phyloP scores from a whole-genome alignment of 2,113 vertebrate species.

The Casuarius casuarius region DNA sequence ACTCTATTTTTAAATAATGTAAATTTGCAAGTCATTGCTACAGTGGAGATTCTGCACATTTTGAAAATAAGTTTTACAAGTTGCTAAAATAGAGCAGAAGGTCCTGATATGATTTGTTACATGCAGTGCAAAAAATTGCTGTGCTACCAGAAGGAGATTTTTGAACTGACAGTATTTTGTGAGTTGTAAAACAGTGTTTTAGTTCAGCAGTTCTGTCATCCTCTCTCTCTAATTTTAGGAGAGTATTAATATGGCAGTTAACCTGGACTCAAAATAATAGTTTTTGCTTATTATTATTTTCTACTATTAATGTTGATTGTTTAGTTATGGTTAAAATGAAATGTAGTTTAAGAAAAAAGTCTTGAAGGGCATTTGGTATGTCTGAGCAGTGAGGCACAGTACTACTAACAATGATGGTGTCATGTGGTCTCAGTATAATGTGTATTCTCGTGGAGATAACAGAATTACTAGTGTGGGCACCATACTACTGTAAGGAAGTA shows the following conservation, averaged over 20 bases:
- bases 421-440: not conserved
- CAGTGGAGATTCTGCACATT: not conserved
- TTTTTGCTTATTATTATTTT: not conserved
- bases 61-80: not conserved
- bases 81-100: not conserved
- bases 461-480: not conserved
- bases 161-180: not conserved
- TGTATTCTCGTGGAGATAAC: not conserved
- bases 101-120: rapidly evolving
- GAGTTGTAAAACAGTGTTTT: not conserved
- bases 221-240: not conserved
- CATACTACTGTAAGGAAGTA: not conserved
- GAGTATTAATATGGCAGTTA: not conserved
- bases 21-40: not conserved
- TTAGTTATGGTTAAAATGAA: not conserved
- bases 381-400: not conserved
- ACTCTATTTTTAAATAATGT: not conserved
- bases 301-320: not conserved
- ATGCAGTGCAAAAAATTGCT: not conserved
- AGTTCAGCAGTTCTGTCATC: not conserved
- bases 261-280: not conserved
- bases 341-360: not conserved
- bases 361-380: not conserved
- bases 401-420: not conserved
- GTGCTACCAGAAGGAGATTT: not conserved